phyloP scores from a whole-genome alignment of 2,113 vertebrate species.

The Myanophis thanlyinensis region DNA sequence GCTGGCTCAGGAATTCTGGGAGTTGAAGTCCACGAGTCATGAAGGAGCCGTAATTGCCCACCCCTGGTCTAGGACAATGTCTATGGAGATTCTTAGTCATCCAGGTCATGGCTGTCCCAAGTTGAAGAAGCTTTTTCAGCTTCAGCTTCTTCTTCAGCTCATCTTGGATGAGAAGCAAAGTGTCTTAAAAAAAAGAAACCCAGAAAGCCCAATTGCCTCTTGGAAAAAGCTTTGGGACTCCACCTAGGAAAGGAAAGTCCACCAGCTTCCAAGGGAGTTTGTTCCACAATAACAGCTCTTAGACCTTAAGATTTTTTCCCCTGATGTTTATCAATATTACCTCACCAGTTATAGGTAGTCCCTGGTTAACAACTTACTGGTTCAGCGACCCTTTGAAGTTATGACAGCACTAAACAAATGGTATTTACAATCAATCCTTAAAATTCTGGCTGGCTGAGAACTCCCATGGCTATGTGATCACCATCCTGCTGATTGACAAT shows the following conservation, averaged over 20 bases:
- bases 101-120: too few relatives aligned
- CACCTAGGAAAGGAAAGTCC: not conserved
- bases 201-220: too few relatives aligned
- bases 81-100: too few relatives aligned
- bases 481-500: not conserved
- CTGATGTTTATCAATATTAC: not conserved
- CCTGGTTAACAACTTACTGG: not conserved
- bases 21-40: too few relatives aligned
- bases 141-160: too few relatives aligned
- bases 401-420: not conserved
- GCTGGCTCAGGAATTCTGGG: too few relatives aligned
- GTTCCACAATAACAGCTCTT: not conserved
- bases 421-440: not conserved
- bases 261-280: not conserved
- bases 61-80: too few relatives aligned
- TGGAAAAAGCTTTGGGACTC: not conserved
- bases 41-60: too few relatives aligned
- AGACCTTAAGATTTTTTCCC: not conserved
- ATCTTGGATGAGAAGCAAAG: too few relatives aligned
- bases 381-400: not conserved
- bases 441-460: not conserved
- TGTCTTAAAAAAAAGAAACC: too few relatives aligned
- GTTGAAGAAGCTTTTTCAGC: too few relatives aligned
- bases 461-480: not conserved
- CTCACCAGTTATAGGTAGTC: not conserved